phyloP scores from a whole-genome alignment of 2,797 vertebrate species.

The Tenualosa thibaudeaui region DNA sequence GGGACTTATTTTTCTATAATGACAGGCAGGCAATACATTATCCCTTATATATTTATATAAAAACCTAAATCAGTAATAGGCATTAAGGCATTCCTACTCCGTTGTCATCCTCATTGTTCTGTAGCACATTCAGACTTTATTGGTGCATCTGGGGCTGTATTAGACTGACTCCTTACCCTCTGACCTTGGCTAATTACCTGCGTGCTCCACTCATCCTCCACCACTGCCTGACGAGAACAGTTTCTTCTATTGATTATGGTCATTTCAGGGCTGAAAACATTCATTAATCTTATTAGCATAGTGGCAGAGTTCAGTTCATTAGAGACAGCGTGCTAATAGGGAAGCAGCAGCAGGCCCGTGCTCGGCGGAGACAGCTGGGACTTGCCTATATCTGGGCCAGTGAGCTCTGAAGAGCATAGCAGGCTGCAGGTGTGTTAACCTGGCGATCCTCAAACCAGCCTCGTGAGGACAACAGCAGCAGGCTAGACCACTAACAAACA shows the following conservation, averaged over 20 bases:
- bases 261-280: slow-evolving; percentile 68
- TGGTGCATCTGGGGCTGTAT: neutral
- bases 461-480: neutral
- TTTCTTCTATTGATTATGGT: slow-evolving; percentile 66
- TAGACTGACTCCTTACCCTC: slow-evolving; percentile 30
- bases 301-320: slow-evolving; percentile 73
- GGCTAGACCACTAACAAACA: neutral
- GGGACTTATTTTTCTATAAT: too few relatives aligned
- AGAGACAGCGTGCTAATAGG: slow-evolving; percentile 51
- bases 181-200: slow-evolving; percentile 61
- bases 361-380: slow-evolving; percentile 15
- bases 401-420: slow-evolving; percentile 71
- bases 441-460: slow-evolving; percentile 3
- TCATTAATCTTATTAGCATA: slow-evolving; percentile 73
- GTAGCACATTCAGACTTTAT: neutral
- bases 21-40: too few relatives aligned
- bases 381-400: slow-evolving; percentile 63
- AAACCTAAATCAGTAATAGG: too few relatives aligned
- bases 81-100: neutral
- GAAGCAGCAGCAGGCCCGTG: neutral
- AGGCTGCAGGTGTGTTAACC: slow-evolving; percentile 32
- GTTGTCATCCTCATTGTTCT: neutral
- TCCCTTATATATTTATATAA: too few relatives aligned
- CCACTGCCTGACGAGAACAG: slow-evolving; percentile 8
- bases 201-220: slow-evolving; percentile 33